Base-by-base conservation (phyloP, 1,140 invertebrate species). In the Meloidogyne exigua region DNA sequence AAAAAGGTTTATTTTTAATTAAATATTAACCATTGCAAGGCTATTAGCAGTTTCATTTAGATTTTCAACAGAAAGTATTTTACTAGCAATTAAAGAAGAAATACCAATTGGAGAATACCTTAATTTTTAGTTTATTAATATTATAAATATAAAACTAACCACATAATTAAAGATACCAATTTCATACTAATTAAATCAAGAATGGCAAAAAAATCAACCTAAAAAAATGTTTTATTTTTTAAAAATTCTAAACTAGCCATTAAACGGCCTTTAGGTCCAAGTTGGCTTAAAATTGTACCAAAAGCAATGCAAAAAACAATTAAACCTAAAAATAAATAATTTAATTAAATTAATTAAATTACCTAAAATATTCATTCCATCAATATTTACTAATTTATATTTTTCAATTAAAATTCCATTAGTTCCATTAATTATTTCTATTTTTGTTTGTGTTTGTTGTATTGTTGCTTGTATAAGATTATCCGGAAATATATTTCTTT, bases 41-140 rank as follows among this genome's bases (percentile, higher is more conserved):
- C 93, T 92, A 15, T 93, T 92, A 67, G 94, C 90, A 44, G 95
- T 90, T 4, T 92, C 91, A 0, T 89, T 90, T 77, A 96, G 92
- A 76, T 93, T 92, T 9, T 92, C 90, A 85, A 95, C 94, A 84
- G 93, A 93, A 82, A 96, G 89, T 68, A 96, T 92, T 88, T 96
- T 95, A n/a, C 92, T 92, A 5, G 93, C 91, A 66, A 96, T 93
- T 65, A 97, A 89, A 88, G 95, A 96, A 63, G 92, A 91, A 7
- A 97, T 94, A 79, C 95, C 95, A 28, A 96, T 88, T 0, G 95
- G 95, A 25, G 94, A 95, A 75, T 95, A 89, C 93, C 94, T 95
- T 57, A 9, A 87, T 18, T 85, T 72, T 18, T 76, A 39, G 12
- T 49, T 23, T 11, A 72, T 21, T 57, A 68, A 36, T n/a, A 49